Evolutionary conservation across 1,140 invertebrate species (phyloP).

Genomic region (Helicorthomorpha holstii): DNA sequence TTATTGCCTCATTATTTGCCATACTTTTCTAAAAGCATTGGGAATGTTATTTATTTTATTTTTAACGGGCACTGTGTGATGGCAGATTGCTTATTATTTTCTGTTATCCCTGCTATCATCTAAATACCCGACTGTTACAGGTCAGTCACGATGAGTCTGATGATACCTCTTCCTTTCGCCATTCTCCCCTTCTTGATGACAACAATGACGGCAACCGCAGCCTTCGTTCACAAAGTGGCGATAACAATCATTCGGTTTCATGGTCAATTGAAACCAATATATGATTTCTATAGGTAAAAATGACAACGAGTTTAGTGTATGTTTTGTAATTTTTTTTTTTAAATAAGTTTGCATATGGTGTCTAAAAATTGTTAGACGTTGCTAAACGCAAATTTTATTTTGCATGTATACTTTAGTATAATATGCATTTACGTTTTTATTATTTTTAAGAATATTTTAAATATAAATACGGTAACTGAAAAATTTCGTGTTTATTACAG

Average conservation of each 20-base stretch:
- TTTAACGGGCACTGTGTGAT: too few relatives aligned
- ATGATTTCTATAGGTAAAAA: neutral
- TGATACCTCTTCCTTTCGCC: neutral
- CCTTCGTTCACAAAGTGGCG: neutral
- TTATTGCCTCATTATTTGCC: too few relatives aligned
- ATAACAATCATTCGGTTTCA: neutral
- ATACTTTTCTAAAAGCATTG: too few relatives aligned
- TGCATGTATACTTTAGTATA: too few relatives aligned
- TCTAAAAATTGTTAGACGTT: neutral
- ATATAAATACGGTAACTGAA: too few relatives aligned
- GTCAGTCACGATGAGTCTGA: neutral
- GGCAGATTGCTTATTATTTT: neutral
- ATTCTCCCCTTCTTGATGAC: neutral
- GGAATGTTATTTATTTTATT: too few relatives aligned
- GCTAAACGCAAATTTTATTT: too few relatives aligned
- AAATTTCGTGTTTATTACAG: too few relatives aligned
- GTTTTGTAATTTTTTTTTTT: neutral
- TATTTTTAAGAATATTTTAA: too few relatives aligned
- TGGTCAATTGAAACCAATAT: slow-evolving; percentile 3
- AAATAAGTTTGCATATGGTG: neutral
- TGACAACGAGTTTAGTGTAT: neutral
- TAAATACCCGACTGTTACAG: neutral
- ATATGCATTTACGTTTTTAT: too few relatives aligned
- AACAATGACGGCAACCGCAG: neutral
- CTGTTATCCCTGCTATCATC: neutral